Conservation (phyloP, 1,140 invertebrate species). For the Drosophila albomicans region DNA sequence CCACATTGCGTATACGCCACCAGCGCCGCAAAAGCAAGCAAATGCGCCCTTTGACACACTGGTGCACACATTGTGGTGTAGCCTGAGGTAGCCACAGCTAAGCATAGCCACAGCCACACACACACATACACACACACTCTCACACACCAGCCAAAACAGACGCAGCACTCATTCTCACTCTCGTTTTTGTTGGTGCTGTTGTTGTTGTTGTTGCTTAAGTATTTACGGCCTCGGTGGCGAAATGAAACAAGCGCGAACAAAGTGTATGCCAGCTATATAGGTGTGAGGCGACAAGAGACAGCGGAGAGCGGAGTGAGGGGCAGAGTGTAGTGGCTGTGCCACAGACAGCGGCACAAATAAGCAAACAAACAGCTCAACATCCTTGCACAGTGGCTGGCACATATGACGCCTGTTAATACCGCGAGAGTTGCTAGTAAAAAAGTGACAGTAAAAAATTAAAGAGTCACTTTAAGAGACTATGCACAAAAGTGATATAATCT, state of each 20-base stretch:
- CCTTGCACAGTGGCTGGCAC: conserved; percentile 10
- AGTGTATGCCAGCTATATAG: neutral
- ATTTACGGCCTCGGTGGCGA: conserved; percentile 67
- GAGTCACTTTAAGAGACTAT: neutral
- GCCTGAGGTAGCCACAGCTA: conserved; percentile 1
- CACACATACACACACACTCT: neutral
- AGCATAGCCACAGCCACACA: conserved; percentile 16
- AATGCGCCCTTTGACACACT: conserved; percentile 62
- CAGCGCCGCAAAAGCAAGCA: conserved; percentile 55
- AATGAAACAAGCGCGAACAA: conserved; percentile 56
- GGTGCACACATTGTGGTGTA: conserved; percentile 12
- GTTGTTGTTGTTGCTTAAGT: conserved; percentile 55
- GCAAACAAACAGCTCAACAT: conserved; percentile 34
- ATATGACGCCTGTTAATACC: conserved; percentile 22
- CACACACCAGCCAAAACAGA: conserved; percentile 3
- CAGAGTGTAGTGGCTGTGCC: conserved; percentile 15
- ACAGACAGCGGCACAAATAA: conserved; percentile 26
- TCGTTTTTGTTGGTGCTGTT: conserved; percentile 14
- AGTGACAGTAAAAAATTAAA: neutral
- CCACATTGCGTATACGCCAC: conserved; percentile 77
- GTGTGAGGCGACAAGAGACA: too few relatives aligned
- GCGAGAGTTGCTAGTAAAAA: conserved; percentile 22
- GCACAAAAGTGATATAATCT: too few relatives aligned
- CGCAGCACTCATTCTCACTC: conserved; percentile 10
- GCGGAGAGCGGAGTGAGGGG: neutral